Conservation (phyloP, 2,888 invertebrate genomes). For the Erebia aethiops region DNA sequence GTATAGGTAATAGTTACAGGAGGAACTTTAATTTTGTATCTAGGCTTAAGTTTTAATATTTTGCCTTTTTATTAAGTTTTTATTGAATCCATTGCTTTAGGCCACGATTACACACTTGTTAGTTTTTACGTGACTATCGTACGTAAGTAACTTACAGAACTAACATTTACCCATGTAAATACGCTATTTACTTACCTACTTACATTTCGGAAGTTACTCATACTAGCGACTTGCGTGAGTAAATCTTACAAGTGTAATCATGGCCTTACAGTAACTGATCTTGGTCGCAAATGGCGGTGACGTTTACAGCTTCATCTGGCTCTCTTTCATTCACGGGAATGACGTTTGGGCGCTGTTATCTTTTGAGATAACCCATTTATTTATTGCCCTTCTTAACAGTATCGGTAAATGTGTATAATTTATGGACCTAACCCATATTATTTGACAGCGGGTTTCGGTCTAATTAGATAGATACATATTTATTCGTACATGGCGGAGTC, state of each 20-base stretch:
- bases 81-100: too few relatives aligned
- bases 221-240: too few relatives aligned
- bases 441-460: conserved; percentile 24
- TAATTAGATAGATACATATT: conserved; percentile 13
- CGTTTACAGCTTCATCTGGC: conserved; percentile 41
- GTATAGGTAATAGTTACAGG: too few relatives aligned
- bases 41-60: too few relatives aligned
- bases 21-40: too few relatives aligned
- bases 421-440: conserved; percentile 35
- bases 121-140: too few relatives aligned
- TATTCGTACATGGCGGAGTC: background rate
- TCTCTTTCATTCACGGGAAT: conserved; percentile 42
- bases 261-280: conserved; percentile 45
- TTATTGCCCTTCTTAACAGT: conserved; percentile 39
- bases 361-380: conserved; percentile 45
- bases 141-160: too few relatives aligned
- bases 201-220: too few relatives aligned
- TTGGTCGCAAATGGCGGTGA: conserved; percentile 46
- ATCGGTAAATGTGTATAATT: conserved; percentile 39
- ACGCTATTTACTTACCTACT: too few relatives aligned
- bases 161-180: too few relatives aligned
- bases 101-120: too few relatives aligned
- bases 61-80: too few relatives aligned
- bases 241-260: conserved; percentile 14
- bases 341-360: conserved; percentile 43